Evolutionary conservation across 1,140 invertebrate genomes (phyloP).

Genomic region (Bicyclus anynana): DNA sequence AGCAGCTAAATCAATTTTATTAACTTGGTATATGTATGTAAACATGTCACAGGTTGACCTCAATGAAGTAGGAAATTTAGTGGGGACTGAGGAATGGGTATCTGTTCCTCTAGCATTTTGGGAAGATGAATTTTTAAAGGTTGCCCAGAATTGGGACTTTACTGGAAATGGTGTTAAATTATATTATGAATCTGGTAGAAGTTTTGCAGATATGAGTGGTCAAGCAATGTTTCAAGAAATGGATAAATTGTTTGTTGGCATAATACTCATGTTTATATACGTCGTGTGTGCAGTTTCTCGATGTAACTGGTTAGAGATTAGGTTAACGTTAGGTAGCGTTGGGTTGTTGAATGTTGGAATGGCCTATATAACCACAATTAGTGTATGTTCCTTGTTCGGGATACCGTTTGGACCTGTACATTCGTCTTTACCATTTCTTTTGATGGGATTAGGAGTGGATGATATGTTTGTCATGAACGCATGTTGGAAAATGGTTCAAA

Average conservation of each 20-base stretch:
- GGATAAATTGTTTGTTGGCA: slow-evolving; percentile 82
- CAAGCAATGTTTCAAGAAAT: slow-evolving; percentile 85
- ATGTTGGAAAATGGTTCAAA: slow-evolving; percentile 81
- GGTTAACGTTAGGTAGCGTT: slow-evolving; percentile 80
- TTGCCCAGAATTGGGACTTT: slow-evolving; percentile 64
- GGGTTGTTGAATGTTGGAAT: slow-evolving; percentile 86
- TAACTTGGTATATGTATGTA: slow-evolving; percentile 81
- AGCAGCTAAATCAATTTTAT: slow-evolving; percentile 79
- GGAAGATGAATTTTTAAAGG: slow-evolving; percentile 81
- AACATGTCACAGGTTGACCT: slow-evolving; percentile 82
- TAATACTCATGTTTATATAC: slow-evolving; percentile 85
- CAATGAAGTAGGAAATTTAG: slow-evolving; percentile 81
- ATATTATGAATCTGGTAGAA: slow-evolving; percentile 82
- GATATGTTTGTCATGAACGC: slow-evolving; percentile 91
- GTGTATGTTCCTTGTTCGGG: slow-evolving; percentile 84
- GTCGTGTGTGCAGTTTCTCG: slow-evolving; percentile 85
- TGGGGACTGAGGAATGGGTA: slow-evolving; percentile 87
- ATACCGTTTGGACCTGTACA: slow-evolving; percentile 90
- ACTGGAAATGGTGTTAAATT: slow-evolving; percentile 62
- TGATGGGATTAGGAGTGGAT: slow-evolving; percentile 89
- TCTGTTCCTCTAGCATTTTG: slow-evolving; percentile 80
- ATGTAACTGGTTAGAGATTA: slow-evolving; percentile 86
- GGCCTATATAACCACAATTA: slow-evolving; percentile 85
- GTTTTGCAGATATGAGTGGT: slow-evolving; percentile 85
- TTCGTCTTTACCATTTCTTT: slow-evolving; percentile 87